Percentiles rank a stretch among this genome's conserved stretches.
phyloP scores from a whole-genome alignment of 1,140 invertebrate species.

The Phymorhynchus buccinoides region DNA sequence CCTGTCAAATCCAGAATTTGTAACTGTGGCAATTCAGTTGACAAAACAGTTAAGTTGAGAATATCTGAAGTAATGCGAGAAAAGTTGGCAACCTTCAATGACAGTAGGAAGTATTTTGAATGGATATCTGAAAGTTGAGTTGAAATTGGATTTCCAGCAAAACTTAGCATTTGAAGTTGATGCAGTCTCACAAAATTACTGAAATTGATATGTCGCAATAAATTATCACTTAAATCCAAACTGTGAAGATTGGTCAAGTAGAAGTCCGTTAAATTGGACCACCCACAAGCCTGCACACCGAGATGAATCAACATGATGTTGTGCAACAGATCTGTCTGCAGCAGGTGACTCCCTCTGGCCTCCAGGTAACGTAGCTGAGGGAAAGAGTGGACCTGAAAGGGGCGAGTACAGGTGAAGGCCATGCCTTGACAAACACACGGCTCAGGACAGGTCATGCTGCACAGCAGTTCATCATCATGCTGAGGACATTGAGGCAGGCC shows the following conservation, averaged over 20 bases:
- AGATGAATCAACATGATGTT: no score
- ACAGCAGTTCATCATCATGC: not conserved
- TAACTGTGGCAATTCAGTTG: no score
- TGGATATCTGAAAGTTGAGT: no score
- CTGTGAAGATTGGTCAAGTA: not conserved
- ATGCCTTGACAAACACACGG: not conserved
- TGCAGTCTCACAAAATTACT: no score
- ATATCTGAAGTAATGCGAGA: no score
- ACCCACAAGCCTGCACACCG: not conserved
- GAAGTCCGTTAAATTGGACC: conserved; percentile 1
- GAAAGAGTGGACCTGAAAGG: not conserved
- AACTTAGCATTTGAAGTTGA: no score
- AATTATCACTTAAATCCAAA: conserved; percentile 39
- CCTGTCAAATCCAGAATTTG: no score
- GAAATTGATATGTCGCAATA: not conserved
- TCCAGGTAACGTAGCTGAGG: conserved; percentile 4
- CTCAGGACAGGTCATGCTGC: not conserved
- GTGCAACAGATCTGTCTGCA: not conserved
- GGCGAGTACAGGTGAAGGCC: not conserved
- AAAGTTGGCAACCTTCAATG: no score
- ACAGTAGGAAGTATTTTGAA: no score
- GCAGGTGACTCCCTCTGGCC: not conserved
- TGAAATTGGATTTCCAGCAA: no score
- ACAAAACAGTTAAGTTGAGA: no score
- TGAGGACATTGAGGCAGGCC: not conserved